Evolutionary conservation across 2,888 invertebrate genomes (phyloP).

Genomic region (Diarsia brunnea): DNA sequence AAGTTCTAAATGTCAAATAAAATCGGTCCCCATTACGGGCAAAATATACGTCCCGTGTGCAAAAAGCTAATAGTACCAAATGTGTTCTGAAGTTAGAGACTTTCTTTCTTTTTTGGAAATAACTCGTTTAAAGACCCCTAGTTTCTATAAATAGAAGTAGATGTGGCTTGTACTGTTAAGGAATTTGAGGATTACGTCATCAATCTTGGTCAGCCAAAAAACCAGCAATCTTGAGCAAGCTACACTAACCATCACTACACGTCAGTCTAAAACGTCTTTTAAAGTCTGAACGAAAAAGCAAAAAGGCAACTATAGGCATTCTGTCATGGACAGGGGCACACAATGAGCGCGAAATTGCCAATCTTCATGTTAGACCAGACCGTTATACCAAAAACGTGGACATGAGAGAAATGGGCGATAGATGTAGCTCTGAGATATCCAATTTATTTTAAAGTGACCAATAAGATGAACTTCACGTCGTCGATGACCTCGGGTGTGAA

Average conservation of each 20-base stretch:
- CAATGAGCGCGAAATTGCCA: slow-evolving; percentile 74
- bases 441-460: slow-evolving; percentile 54
- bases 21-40: slow-evolving; percentile 9
- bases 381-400: slow-evolving; percentile 63
- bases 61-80: background rate
- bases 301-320: slow-evolving; percentile 53
- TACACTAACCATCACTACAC: slow-evolving; percentile 18
- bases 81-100: background rate
- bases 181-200: slow-evolving; percentile 25
- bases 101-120: background rate
- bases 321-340: slow-evolving; percentile 50
- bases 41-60: background rate
- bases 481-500: slow-evolving; percentile 63
- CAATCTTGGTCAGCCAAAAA: slow-evolving; percentile 27
- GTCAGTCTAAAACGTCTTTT: slow-evolving; percentile 42
- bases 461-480: slow-evolving; percentile 61
- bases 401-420: slow-evolving; percentile 33
- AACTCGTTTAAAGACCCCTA: background rate
- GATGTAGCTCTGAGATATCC: slow-evolving; percentile 21
- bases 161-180: background rate
- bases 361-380: slow-evolving; percentile 69
- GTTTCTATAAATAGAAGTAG: slow-evolving; percentile 11
- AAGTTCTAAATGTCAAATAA: slow-evolving; percentile 17
- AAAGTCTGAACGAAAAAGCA: slow-evolving; percentile 24
- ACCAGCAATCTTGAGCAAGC: slow-evolving; percentile 20